phyloP scores from a whole-genome alignment of 2,888 invertebrate genomes.

The Netelia melanura region DNA sequence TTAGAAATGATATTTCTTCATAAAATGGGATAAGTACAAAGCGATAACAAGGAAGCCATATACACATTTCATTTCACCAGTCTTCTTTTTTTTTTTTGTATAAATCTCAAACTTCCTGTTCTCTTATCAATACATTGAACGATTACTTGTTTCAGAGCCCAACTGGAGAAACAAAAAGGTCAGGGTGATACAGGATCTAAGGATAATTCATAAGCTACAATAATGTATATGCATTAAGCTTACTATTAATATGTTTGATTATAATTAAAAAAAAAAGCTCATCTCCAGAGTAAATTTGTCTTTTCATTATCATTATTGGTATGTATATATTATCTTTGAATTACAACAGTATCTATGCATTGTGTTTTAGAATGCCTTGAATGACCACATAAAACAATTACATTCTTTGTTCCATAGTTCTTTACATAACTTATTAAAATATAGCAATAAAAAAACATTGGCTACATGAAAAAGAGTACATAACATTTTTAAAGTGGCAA shows the following conservation, averaged over 20 bases:
- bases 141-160: constrained; percentile 87
- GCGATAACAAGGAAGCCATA: no score
- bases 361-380: constrained; percentile 58
- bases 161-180: constrained; percentile 88
- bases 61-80: background rate
- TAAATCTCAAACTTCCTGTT: constrained; percentile 33
- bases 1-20: no score
- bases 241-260: constrained; percentile 36
- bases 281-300: constrained; percentile 24
- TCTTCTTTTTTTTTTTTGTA: constrained; percentile 26
- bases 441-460: constrained; percentile 12
- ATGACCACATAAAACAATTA: constrained; percentile 57
- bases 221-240: constrained; percentile 19
- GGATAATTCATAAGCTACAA: constrained; percentile 70
- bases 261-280: constrained; percentile 53
- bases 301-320: constrained; percentile 25
- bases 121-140: background rate
- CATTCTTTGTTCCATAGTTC: constrained; percentile 27
- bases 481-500: background rate
- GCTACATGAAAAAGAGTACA: background rate
- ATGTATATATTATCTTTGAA: constrained; percentile 61
- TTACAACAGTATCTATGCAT: constrained; percentile 61
- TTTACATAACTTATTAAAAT: constrained; percentile 74
- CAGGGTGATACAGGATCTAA: constrained; percentile 71
- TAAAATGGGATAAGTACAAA: no score